phyloP scores from a whole-genome alignment of 2,888 invertebrate genomes.

The Rugalucina vietnamica region DNA sequence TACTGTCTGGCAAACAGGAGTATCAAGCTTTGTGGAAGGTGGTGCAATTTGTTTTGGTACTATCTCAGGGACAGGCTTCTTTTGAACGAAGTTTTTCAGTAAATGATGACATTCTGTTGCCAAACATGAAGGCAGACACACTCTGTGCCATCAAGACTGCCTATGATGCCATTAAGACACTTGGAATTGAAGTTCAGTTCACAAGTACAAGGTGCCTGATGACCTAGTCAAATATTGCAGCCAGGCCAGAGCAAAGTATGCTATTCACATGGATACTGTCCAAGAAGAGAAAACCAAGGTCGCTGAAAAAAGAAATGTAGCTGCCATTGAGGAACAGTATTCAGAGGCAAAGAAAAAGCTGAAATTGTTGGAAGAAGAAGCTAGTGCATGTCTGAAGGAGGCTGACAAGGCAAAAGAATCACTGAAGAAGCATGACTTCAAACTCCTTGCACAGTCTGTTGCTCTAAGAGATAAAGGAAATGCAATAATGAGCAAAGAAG shows the following conservation, averaged over 20 bases:
- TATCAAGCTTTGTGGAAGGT: not conserved
- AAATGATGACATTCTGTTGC: not conserved
- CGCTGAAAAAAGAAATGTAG: not conserved
- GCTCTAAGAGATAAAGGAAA: not conserved
- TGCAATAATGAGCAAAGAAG: not conserved
- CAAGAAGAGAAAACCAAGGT: not conserved
- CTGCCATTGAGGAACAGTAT: not conserved
- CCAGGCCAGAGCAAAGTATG: not conserved
- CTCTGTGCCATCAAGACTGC: not conserved
- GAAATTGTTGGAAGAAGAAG: not conserved
- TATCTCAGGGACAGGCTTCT: slow-evolving; percentile 4
- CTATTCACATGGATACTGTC: not conserved
- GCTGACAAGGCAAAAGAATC: slow-evolving; percentile 2
- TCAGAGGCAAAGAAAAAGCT: not conserved
- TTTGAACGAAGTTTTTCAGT: not conserved
- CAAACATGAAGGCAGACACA: not conserved
- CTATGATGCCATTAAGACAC: not conserved
- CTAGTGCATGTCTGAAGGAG: not conserved
- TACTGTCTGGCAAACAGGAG: not conserved
- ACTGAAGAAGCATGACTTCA: not conserved
- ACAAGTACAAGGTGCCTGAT: slow-evolving; percentile 7
- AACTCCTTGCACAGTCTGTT: slow-evolving; percentile 1
- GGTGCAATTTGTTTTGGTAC: not conserved
- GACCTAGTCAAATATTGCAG: not conserved
- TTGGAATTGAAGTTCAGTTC: not conserved